Conservation (phyloP, 2,888 invertebrate species). For the Sthenelais limicola region DNA sequence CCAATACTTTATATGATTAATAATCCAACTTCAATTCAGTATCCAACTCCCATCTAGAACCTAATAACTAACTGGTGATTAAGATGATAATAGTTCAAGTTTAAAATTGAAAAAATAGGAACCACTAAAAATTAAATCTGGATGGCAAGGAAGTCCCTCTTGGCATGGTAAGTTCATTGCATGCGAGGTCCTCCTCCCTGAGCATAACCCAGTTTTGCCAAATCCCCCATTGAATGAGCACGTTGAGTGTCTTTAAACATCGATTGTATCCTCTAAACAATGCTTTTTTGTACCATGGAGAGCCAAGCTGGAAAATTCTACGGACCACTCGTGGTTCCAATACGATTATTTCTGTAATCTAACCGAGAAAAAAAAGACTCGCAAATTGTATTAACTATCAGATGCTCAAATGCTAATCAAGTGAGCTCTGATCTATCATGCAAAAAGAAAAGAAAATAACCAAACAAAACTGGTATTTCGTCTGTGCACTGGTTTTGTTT, state of each 20-base stretch:
- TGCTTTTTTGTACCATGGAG: constrained; percentile 34
- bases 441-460: too few relatives aligned
- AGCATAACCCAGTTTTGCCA: constrained; percentile 27
- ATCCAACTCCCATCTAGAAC: too few relatives aligned
- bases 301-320: constrained; percentile 34
- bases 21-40: too few relatives aligned
- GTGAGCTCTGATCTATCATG: too few relatives aligned
- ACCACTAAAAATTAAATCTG: too few relatives aligned
- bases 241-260: constrained; percentile 30
- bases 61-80: too few relatives aligned
- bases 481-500: constrained; percentile 39
- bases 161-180: constrained; percentile 30
- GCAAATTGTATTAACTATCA: constrained; percentile 19
- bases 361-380: constrained; percentile 5
- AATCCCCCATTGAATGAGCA: constrained; percentile 20
- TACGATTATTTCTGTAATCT: too few relatives aligned
- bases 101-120: too few relatives aligned
- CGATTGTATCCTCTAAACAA: constrained; percentile 1
- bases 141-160: not conserved
- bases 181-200: constrained; percentile 31
- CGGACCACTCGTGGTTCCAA: constrained; percentile 13
- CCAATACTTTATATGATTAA: too few relatives aligned
- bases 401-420: too few relatives aligned
- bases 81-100: too few relatives aligned
- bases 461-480: constrained; percentile 13